Percentiles rank a stretch among this genome's conserved stretches.
Evolutionary conservation across 2,113 vertebrate genomes (phyloP).

Genomic region (Toxotes chatareus): DNA sequence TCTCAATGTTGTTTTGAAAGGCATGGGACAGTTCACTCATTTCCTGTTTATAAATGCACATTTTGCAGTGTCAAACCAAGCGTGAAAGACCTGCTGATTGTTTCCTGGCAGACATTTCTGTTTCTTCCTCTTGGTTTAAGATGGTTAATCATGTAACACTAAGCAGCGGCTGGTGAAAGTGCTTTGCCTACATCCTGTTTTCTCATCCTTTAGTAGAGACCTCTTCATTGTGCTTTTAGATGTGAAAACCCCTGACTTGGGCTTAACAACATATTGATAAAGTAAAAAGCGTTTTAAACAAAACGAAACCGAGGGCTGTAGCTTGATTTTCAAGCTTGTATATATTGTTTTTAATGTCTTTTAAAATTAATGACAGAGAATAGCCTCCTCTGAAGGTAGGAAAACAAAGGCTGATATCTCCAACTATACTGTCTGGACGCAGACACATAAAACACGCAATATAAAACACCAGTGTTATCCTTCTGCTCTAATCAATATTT

Average conservation of each 20-base stretch:
- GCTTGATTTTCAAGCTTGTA: no score
- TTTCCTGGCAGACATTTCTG: conserved; percentile 21
- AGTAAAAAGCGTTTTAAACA: not conserved
- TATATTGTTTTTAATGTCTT: no score
- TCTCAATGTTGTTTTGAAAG: not conserved
- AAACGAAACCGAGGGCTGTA: not conserved
- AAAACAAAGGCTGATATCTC: no score
- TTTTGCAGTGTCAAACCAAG: not conserved
- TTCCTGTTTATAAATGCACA: conserved; percentile 35
- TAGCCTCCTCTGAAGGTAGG: no score
- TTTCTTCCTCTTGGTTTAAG: not conserved
- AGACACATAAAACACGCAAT: no score
- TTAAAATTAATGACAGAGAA: no score
- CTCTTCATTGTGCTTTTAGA: not conserved
- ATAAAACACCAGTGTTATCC: not conserved
- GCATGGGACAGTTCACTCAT: not conserved
- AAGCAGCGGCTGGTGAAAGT: conserved; percentile 1
- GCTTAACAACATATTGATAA: not conserved
- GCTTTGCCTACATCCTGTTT: conserved; percentile 15
- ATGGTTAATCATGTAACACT: not conserved
- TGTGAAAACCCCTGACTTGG: no score
- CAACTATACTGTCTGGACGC: not conserved
- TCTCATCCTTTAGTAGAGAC: not conserved
- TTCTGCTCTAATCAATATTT: conserved; percentile 10
- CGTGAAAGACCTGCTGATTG: conserved; percentile 12